Conservation (phyloP, 2,113 vertebrate genomes). For the Silurus meridionalis region DNA sequence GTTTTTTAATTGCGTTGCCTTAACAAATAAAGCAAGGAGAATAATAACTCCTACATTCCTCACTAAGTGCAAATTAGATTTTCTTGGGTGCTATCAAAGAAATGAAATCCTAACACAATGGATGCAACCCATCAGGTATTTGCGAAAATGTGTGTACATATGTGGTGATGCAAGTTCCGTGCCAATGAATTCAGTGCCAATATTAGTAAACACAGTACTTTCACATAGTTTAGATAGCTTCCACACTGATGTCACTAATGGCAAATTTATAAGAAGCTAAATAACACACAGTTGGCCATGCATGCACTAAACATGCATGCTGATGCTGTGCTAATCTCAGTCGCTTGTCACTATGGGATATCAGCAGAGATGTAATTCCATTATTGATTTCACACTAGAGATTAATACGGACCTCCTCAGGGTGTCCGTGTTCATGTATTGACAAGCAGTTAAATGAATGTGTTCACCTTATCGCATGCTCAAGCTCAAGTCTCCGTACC, state of each 20-base stretch:
- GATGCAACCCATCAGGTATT: neutral
- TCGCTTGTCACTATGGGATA: constrained; percentile 31
- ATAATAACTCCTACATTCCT: neutral
- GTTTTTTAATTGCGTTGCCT: constrained; percentile 11
- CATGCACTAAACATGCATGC: neutral
- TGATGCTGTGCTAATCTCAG: constrained; percentile 22
- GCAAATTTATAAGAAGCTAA: neutral
- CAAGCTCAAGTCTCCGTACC: neutral
- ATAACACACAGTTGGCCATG: neutral
- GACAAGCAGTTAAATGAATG: constrained; percentile 40
- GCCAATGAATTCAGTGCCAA: neutral
- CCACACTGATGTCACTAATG: neutral
- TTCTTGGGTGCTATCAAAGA: neutral
- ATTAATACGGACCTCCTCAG: constrained; percentile 38
- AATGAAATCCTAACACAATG: neutral
- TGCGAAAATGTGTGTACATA: neutral
- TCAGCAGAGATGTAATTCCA: constrained; percentile 42
- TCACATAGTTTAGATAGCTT: neutral
- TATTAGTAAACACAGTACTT: neutral
- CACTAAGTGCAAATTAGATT: neutral
- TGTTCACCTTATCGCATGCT: constrained; percentile 28
- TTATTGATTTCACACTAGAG: constrained; percentile 43
- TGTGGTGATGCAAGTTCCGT: neutral
- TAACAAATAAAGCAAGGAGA: constrained; percentile 2
- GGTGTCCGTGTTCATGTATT: constrained; percentile 41